Conservation (phyloP, 64 coral and sea anemone species). For the Actinia tenebrosa region DNA sequence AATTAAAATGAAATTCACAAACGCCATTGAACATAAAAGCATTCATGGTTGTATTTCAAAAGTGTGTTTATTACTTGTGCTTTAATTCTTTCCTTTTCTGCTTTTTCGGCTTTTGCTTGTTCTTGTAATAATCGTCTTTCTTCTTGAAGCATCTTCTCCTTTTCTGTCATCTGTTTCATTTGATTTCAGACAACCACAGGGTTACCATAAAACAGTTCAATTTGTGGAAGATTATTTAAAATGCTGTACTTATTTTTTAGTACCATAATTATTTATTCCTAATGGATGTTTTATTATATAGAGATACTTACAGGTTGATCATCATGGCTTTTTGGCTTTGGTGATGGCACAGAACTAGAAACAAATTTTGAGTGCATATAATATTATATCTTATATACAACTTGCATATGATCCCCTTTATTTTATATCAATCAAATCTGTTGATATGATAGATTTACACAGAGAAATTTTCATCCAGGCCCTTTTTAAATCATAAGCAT, state of each 20-base stretch:
- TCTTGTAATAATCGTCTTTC: slow-evolving; percentile 64
- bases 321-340: background rate
- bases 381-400: background rate
- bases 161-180: slow-evolving; percentile 61
- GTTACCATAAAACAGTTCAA: no score
- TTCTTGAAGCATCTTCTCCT: slow-evolving; percentile 67
- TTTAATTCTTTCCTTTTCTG: slow-evolving; percentile 75
- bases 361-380: background rate
- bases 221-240: background rate
- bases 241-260: background rate
- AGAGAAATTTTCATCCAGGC: no score
- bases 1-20: background rate
- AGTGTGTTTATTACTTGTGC: slow-evolving; percentile 48
- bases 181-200: background rate
- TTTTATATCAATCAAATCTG: background rate
- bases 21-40: background rate
- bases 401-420: background rate
- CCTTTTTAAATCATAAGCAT: no score
- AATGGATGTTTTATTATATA: background rate
- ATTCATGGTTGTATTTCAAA: background rate
- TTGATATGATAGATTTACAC: no score
- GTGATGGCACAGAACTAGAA: slow-evolving; percentile 9
- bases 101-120: slow-evolving; percentile 52
- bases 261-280: background rate
- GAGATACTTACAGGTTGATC: slow-evolving; percentile 30